phyloP scores from a whole-genome alignment of 2,113 vertebrate species.

The Ellobius talpinus region DNA sequence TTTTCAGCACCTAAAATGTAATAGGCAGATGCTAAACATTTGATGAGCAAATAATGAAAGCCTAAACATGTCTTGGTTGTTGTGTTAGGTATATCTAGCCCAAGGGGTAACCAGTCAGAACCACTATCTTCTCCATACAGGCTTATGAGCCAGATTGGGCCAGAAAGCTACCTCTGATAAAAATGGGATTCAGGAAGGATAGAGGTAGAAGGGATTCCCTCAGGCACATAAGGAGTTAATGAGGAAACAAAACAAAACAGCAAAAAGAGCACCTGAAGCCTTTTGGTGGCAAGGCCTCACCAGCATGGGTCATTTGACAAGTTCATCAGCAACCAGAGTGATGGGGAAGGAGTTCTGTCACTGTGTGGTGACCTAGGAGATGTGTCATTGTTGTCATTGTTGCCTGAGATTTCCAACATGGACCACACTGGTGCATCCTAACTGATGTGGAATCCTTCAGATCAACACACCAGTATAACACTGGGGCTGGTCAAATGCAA shows the following conservation, averaged over 20 bases:
- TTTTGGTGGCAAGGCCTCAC: not conserved
- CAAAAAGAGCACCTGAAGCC: not conserved
- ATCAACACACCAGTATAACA: not conserved
- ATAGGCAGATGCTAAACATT: not conserved
- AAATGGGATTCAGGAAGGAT: not conserved
- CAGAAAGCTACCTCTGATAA: not conserved
- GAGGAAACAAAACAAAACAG: not conserved
- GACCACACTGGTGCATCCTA: not conserved
- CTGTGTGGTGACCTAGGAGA: not conserved
- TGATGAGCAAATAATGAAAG: slow-evolving; percentile 5
- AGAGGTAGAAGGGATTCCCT: not conserved
- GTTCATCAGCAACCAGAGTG: not conserved
- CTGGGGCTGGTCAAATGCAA: not conserved
- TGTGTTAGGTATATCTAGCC: not conserved
- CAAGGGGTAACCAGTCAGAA: too few species aligned
- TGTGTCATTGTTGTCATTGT: not conserved
- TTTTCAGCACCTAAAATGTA: not conserved
- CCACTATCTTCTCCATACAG: not conserved
- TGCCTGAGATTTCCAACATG: not conserved
- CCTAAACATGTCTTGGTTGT: slow-evolving; percentile 6
- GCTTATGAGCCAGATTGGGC: not conserved
- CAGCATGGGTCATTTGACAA: not conserved
- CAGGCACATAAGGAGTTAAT: not conserved
- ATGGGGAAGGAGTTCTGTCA: not conserved
- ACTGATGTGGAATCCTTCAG: slow-evolving; percentile 3